phyloP scores from a whole-genome alignment of 1,140 invertebrate species.

The Drosophila arizonae region DNA sequence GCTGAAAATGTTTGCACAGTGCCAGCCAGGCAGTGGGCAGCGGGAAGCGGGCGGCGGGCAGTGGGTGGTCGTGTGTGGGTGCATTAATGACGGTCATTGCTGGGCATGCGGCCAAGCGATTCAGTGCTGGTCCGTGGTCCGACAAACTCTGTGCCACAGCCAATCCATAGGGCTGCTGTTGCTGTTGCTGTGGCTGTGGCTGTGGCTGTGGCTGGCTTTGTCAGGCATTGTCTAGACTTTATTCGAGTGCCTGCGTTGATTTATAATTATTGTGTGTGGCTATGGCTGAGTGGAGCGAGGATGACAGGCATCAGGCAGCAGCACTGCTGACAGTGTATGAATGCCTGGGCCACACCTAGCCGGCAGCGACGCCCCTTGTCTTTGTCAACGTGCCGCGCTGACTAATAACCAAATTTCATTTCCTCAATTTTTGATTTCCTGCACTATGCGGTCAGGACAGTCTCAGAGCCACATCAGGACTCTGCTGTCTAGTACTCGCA shows the following conservation, averaged over 20 bases:
- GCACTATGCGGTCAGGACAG: constrained; percentile 68
- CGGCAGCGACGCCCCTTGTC: constrained; percentile 16
- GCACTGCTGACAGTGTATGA: constrained; percentile 19
- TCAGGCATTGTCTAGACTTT: constrained; percentile 78
- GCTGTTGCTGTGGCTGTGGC: constrained; percentile 3
- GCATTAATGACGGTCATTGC: constrained; percentile 43
- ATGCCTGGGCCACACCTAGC: constrained; percentile 52
- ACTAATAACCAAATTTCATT: constrained; percentile 81
- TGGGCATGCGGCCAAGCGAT: constrained; percentile 57
- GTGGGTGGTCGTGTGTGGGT: constrained; percentile 22
- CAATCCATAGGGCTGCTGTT: constrained; percentile 8
- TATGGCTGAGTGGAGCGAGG: not conserved
- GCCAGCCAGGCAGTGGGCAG: not conserved
- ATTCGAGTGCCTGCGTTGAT: constrained; percentile 77
- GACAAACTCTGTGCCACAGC: constrained; percentile 10
- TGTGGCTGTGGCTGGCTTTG: constrained; percentile 50
- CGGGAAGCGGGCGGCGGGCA: not conserved
- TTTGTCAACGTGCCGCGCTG: constrained; percentile 64
- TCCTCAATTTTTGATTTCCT: constrained; percentile 81
- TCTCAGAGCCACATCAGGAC: constrained; percentile 12
- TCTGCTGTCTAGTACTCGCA: not conserved
- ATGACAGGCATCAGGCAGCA: constrained; percentile 27
- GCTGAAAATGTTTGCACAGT: constrained; percentile 29
- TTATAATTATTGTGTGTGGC: constrained; percentile 75
- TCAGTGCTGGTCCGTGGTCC: constrained; percentile 43